These are phyloP conservation scores for Mirza zaza DNA, from an alignment of 2,113 vertebrate species.

Conservation along the genomic window DNA sequence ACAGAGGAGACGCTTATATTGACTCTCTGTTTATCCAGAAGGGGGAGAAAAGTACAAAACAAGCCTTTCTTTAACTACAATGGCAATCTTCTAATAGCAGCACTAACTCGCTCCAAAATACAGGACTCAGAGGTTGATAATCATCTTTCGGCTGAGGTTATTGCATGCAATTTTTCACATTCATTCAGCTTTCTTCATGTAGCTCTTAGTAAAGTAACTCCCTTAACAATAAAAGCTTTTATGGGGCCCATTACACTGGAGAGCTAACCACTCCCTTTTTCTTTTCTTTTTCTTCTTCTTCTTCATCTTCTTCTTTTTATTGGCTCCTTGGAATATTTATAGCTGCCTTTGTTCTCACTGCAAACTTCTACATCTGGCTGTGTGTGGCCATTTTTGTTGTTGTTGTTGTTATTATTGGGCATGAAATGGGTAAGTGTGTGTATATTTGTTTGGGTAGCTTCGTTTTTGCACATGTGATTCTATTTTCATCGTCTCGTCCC, in stretches of 20 bases:
- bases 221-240: constrained; percentile 90
- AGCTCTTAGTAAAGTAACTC: constrained; percentile 88
- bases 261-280: constrained; percentile 84
- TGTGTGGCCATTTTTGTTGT: constrained; percentile 67
- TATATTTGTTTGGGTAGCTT: constrained; percentile 55
- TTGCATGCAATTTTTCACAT: constrained; percentile 89
- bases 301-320: constrained; percentile 82
- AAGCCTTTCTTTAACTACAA: constrained; percentile 88
- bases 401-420: not conserved
- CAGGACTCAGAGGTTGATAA: constrained; percentile 87
- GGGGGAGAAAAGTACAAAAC: constrained; percentile 83
- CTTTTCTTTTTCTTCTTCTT: not conserved
- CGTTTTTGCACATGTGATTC: constrained; percentile 55
- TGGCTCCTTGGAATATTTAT: constrained; percentile 88
- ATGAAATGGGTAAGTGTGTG: not conserved
- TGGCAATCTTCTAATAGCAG: constrained; percentile 86
- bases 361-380: constrained; percentile 80
- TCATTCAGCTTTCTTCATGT: constrained; percentile 87
- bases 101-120: constrained; percentile 83
- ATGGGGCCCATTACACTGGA: constrained; percentile 85
- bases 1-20: constrained; percentile 79
- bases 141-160: constrained; percentile 88
- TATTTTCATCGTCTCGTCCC: constrained; percentile 57
- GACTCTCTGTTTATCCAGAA: constrained; percentile 84
- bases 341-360: constrained; percentile 87